These are phyloP conservation scores for Cydia strobilella DNA, from an alignment of 1,140 invertebrate genomes.

Conservation along the genomic window DNA sequence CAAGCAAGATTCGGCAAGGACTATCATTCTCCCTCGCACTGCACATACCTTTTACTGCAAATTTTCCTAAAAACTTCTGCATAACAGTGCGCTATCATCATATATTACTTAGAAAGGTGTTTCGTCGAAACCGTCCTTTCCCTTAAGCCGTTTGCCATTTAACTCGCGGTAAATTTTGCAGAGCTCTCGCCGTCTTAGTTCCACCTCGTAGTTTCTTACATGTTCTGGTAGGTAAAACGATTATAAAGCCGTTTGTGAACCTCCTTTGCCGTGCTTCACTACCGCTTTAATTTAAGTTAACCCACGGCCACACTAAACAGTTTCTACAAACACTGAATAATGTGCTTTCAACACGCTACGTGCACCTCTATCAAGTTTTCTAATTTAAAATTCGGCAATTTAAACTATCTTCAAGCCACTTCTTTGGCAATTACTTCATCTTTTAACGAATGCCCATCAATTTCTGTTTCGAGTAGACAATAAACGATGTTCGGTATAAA, in stretches of 20 bases:
- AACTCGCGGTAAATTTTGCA: conserved; percentile 27
- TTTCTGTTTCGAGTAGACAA: conserved; percentile 16
- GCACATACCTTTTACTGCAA: conserved; percentile 13
- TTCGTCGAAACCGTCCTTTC: conserved; percentile 40
- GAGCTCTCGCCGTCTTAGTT: conserved; percentile 20
- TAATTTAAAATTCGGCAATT: conserved; percentile 44
- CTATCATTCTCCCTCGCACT: conserved; percentile 20
- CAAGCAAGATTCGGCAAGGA: conserved; percentile 27
- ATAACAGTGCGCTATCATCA: conserved; percentile 30
- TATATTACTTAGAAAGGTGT: conserved; percentile 34
- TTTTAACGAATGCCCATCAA: conserved; percentile 34
- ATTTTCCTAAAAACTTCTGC: conserved; percentile 29
- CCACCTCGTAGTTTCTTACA: conserved; percentile 26
- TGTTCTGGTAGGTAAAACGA: conserved; percentile 29
- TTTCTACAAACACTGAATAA: conserved; percentile 61
- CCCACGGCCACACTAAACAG: conserved; percentile 52
- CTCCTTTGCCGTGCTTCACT: conserved; percentile 36
- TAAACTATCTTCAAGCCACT: conserved; percentile 38
- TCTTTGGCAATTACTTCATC: conserved; percentile 35
- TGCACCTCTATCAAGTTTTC: conserved; percentile 46
- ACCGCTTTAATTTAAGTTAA: conserved; percentile 65
- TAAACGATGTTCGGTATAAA: conserved; percentile 20
- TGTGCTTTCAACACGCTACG: conserved; percentile 55
- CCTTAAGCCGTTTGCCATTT: conserved; percentile 29
- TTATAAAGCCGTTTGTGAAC: conserved; percentile 33